phyloP scores from a whole-genome alignment of 2,888 invertebrate genomes.

The Spilarctia lutea region DNA sequence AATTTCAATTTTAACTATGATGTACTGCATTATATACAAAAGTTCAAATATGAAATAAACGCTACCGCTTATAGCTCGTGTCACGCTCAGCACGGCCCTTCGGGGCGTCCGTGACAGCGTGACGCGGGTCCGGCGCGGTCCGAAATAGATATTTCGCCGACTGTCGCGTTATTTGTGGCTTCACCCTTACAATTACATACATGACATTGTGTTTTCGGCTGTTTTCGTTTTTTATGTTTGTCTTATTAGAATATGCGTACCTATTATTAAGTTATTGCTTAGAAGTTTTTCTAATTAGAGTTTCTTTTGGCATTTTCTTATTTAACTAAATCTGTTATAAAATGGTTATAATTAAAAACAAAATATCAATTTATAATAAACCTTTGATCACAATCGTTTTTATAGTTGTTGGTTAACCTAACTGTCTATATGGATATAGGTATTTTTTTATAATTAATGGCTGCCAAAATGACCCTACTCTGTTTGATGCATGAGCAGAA shows the following conservation, averaged over 20 bases:
- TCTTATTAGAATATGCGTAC: conserved; percentile 33
- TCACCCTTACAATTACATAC: conserved; percentile 64
- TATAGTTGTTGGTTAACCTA: no score
- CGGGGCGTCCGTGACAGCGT: conserved; percentile 74
- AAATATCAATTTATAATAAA: no score
- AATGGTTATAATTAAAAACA: neutral
- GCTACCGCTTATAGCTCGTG: conserved; percentile 51
- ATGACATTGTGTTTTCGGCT: conserved; percentile 57
- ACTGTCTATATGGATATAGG: no score
- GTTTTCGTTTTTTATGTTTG: conserved; percentile 31
- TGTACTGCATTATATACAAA: no score
- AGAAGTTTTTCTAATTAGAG: conserved; percentile 5
- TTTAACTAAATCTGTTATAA: neutral
- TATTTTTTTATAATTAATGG: no score
- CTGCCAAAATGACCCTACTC: no score
- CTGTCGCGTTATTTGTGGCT: conserved; percentile 72
- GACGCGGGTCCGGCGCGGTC: conserved; percentile 82
- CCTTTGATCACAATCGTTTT: no score
- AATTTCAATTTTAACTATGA: neutral
- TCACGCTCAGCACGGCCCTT: conserved; percentile 45
- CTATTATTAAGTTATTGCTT: conserved; percentile 21
- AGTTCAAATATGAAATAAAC: conserved; percentile 20
- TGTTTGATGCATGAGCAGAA: no score
- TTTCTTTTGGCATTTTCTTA: no score
- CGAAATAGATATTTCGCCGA: conserved; percentile 82